Base-by-base conservation (phyloP, 2,888 invertebrate species). In the Chloroclysta siterata region DNA sequence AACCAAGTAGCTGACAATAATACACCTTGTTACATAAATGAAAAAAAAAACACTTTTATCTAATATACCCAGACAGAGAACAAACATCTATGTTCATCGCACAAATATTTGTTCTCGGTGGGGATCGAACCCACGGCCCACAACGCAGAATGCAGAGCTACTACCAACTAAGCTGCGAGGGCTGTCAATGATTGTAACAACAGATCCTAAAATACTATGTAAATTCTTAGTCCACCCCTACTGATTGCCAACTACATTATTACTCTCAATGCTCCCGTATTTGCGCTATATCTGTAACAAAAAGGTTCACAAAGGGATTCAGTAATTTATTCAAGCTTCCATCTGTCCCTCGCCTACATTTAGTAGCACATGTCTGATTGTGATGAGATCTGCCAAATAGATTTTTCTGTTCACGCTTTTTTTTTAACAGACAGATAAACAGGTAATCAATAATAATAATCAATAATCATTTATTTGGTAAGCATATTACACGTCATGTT, bases 221-320 rank as follows among this genome's bases (percentile, higher is more conserved):
- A 22, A 22, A 22, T 22, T n/a, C n/a, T n/a, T 22, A 22, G 22
- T 22, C 22, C 22, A 22, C 22, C 22, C 11, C 6, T 39, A 52
- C 39, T 52, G 52, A 22, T 52, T 22, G 11, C 15, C 13, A 22
- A 39, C 39, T 29, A 50, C n/a, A 4, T 0, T 41, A 41, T 10
- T 33, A 0, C 39, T 13, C 33, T 33, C 13, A 57, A n/a, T 14
- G 29, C 50, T 68, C 73, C 63, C 64, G 67, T 70, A 71, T 71
- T 71, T 67, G 59, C 58, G 66, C 67, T 69, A 71, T 69, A 72
- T 69, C 65, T 57, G 68, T 69, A 68, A 71, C 69, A 69, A 65
- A 67, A 65, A 64, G 66, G 67, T 57, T 59, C 63, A 66, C 70
- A 72, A 72, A 68, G 68, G 65, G 65, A 63, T 41, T 48, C 54